A percentile compares a stretch with the other conserved stretches of the same genome.
Conservation (phyloP, 2,888 invertebrate genomes). For the Patella depressa region DNA sequence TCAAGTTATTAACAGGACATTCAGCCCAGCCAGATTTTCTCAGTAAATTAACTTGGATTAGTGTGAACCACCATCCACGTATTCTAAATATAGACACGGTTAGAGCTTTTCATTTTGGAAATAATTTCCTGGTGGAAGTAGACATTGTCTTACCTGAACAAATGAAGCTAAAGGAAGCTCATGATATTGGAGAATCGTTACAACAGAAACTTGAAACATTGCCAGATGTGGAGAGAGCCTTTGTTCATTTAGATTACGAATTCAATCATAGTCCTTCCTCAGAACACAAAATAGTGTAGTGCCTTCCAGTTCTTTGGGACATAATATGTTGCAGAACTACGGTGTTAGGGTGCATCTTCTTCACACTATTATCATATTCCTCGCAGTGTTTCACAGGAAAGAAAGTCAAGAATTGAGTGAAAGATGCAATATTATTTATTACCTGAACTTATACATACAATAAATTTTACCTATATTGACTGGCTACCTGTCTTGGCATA, state of each 20-base stretch:
- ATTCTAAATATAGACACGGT: slow-evolving; percentile 72
- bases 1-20: slow-evolving; percentile 67
- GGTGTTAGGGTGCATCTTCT: too few relatives aligned
- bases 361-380: too few relatives aligned
- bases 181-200: slow-evolving; percentile 73
- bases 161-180: slow-evolving; percentile 71
- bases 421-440: too few relatives aligned
- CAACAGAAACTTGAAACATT: slow-evolving; percentile 72
- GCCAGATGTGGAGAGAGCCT: slow-evolving; percentile 73
- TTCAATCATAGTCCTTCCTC: slow-evolving; percentile 70
- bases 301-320: neutral
- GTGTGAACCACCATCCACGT: slow-evolving; percentile 63
- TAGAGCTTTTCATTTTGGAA: slow-evolving; percentile 73
- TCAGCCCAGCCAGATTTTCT: slow-evolving; percentile 67
- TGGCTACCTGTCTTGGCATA: too few relatives aligned
- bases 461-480: too few relatives aligned
- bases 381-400: too few relatives aligned
- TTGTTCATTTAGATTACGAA: slow-evolving; percentile 74
- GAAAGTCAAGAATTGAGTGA: too few relatives aligned
- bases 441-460: too few relatives aligned
- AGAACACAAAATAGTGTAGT: slow-evolving; percentile 72
- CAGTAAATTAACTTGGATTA: slow-evolving; percentile 68
- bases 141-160: slow-evolving; percentile 71
- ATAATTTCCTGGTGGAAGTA: slow-evolving; percentile 71
- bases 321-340: too few relatives aligned